These are phyloP conservation scores for Pyrocephalus nanus DNA, from an alignment of 2,797 vertebrate genomes.

Conservation along the genomic window DNA sequence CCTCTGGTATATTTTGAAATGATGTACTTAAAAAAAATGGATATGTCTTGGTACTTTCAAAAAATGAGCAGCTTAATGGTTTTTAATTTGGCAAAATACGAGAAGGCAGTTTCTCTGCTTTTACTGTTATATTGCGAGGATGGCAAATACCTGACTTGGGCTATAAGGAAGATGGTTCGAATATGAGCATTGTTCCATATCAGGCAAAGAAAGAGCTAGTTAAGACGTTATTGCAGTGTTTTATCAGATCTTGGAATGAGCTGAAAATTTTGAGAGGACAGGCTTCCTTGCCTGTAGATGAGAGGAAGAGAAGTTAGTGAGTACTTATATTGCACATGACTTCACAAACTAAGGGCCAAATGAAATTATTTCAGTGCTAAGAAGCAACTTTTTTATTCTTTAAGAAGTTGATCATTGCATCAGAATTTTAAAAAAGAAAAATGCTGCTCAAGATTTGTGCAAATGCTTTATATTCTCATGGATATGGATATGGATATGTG, in stretches of 20 bases:
- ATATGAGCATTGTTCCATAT: background rate
- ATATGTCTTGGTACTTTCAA: background rate
- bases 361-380: background rate
- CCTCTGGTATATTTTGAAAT: background rate
- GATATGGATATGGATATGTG: accelerated
- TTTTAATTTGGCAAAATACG: background rate
- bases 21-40: background rate
- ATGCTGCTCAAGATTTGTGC: background rate
- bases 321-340: background rate
- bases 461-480: background rate
- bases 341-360: background rate
- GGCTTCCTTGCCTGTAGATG: background rate
- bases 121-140: background rate
- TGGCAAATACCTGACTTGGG: background rate
- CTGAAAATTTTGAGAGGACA: background rate
- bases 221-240: background rate
- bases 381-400: background rate
- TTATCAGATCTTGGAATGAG: background rate
- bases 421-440: background rate
- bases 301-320: background rate
- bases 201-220: background rate
- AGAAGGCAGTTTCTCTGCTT: background rate
- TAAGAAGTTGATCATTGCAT: background rate
- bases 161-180: background rate
- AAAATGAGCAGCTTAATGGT: background rate